Evolutionary conservation across 2,113 vertebrate species (phyloP).

Genomic region (Excalfactoria chinensis): DNA sequence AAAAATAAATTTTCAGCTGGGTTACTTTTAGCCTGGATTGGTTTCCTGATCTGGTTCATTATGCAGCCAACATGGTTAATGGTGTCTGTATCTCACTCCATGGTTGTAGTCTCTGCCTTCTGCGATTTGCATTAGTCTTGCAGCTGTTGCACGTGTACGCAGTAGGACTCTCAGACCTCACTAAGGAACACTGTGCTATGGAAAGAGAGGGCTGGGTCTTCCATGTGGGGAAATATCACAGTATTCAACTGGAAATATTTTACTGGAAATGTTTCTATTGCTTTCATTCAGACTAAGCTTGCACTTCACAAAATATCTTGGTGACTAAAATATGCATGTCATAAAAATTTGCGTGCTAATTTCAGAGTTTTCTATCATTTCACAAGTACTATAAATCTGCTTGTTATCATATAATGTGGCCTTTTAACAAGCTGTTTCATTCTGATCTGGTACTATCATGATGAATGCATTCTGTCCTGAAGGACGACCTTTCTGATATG

Average conservation of each 20-base stretch:
- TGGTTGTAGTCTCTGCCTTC: background rate
- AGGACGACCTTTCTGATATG: background rate
- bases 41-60: constrained; percentile 48
- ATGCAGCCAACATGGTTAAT: constrained; percentile 32
- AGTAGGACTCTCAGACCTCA: background rate
- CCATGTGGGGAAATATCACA: constrained; percentile 44
- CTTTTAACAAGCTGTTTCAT: background rate
- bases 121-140: constrained; percentile 67
- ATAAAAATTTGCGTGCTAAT: constrained; percentile 31
- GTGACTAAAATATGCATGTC: background rate
- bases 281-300: background rate
- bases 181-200: constrained; percentile 67
- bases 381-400: background rate
- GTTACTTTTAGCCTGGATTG: constrained; percentile 43
- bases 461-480: background rate
- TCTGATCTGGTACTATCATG: background rate
- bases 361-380: constrained; percentile 44
- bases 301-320: background rate
- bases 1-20: constrained; percentile 35
- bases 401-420: background rate
- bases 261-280: constrained; percentile 53
- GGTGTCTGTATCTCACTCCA: constrained; percentile 21
- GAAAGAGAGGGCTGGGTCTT: constrained; percentile 64
- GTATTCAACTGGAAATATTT: constrained; percentile 57
- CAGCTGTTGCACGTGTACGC: constrained; percentile 56